Evolutionary conservation across 2,797 vertebrate genomes (phyloP).

Genomic region (Huso huso): DNA sequence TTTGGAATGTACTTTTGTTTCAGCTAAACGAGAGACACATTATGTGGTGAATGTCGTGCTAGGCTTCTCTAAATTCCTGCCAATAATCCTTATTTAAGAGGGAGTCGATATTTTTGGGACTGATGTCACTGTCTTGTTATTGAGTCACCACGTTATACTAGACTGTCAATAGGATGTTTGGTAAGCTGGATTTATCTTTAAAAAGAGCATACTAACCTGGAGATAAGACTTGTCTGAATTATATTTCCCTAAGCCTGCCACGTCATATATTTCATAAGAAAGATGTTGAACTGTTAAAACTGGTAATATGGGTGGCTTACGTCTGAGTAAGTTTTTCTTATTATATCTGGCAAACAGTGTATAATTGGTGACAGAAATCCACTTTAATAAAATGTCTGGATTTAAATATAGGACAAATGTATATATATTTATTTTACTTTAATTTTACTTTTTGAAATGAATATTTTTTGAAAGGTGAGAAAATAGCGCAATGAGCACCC

Average conservation of each 20-base stretch:
- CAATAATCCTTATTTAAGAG: neutral
- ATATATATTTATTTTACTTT: no score
- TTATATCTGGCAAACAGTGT: no score
- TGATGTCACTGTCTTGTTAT: conserved; percentile 19
- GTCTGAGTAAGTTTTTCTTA: no score
- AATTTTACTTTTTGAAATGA: no score
- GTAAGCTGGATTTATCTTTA: neutral
- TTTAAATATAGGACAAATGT: no score
- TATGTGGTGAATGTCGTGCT: neutral
- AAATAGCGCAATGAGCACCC: no score
- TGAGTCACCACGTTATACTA: conserved; percentile 14
- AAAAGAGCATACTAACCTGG: no score
- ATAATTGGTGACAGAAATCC: no score
- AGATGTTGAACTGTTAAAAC: neutral
- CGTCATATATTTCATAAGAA: neutral
- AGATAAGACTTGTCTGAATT: neutral
- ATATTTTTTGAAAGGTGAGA: no score
- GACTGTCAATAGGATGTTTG: neutral
- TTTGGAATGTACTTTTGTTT: neutral
- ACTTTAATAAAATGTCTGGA: no score
- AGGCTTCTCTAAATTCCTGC: neutral
- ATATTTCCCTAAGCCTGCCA: neutral
- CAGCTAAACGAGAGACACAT: neutral
- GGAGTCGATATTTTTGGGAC: conserved; percentile 12
- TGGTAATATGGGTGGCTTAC: no score